Evolutionary conservation across 2,797 vertebrate species (phyloP).

Genomic region (Crenichthys baileyi): DNA sequence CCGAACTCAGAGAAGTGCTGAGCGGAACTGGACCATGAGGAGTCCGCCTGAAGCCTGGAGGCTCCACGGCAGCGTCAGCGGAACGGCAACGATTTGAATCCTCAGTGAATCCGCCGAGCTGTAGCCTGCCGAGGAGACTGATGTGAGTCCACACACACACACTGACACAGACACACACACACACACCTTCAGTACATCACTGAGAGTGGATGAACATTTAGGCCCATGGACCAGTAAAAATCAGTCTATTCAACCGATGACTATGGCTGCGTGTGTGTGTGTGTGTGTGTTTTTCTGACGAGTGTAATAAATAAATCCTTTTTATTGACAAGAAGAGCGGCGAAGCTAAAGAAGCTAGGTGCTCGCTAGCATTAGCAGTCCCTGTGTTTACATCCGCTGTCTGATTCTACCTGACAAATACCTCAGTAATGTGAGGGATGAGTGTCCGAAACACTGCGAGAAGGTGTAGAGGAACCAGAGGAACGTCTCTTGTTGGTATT

Average conservation of each 20-base stretch:
- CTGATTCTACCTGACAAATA: background rate
- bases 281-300: background rate
- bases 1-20: conserved; percentile 1
- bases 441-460: conserved; percentile 1
- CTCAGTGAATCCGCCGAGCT: conserved; percentile 39
- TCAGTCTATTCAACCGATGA: conserved; percentile 11
- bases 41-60: conserved; percentile 44
- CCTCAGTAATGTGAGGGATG: background rate
- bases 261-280: background rate
- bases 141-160: conserved; percentile 56
- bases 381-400: conserved; percentile 40
- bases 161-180: background rate
- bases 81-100: conserved; percentile 63
- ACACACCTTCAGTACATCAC: conserved; percentile 1
- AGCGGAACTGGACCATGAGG: conserved; percentile 60
- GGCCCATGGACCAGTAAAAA: background rate
- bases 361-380: conserved; percentile 28
- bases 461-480: background rate
- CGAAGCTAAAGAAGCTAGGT: conserved; percentile 36
- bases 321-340: conserved; percentile 1
- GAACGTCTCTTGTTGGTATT: background rate
- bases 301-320: background rate
- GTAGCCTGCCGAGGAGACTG: conserved; percentile 65
- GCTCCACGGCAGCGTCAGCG: conserved; percentile 49
- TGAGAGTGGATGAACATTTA: background rate